A percentile compares a stretch with the other conserved stretches of the same genome.
Evolutionary conservation across 2,888 invertebrate genomes (phyloP).

Genomic region (Chironomus tentans): DNA sequence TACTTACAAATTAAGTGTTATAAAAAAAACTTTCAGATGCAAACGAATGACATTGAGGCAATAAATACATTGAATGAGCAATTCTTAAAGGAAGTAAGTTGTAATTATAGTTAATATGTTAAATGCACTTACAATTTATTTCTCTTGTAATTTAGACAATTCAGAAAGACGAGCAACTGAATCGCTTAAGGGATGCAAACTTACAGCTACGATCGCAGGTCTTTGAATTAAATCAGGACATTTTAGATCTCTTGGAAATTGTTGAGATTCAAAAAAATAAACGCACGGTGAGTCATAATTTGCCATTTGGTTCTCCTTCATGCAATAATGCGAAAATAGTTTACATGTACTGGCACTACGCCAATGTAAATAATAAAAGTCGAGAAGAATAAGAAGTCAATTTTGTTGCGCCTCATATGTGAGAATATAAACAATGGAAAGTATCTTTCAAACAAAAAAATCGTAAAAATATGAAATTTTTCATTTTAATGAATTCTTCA

Average conservation of each 20-base stretch:
- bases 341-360: background rate
- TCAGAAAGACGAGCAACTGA: constrained; percentile 13
- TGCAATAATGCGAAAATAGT: too few species aligned
- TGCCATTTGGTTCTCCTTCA: too few species aligned
- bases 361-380: background rate
- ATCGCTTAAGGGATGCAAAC: constrained; percentile 20
- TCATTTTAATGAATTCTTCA: too few species aligned
- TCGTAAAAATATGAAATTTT: too few species aligned
- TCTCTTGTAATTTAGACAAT: constrained; percentile 16
- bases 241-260: constrained; percentile 12
- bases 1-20: background rate
- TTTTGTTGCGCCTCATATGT: too few species aligned
- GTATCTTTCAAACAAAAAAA: too few species aligned
- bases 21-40: background rate
- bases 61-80: constrained; percentile 10
- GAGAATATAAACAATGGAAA: too few species aligned
- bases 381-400: too few species aligned
- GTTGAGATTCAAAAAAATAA: constrained; percentile 6
- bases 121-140: background rate
- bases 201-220: constrained; percentile 14
- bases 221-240: constrained; percentile 14
- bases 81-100: constrained; percentile 18
- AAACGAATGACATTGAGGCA: constrained; percentile 13
- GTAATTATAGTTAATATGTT: too few species aligned
- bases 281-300: constrained; percentile 13